These are phyloP conservation scores for Cirrhinus molitorella DNA, from an alignment of 2,797 vertebrate genomes.

Conservation along the genomic window DNA sequence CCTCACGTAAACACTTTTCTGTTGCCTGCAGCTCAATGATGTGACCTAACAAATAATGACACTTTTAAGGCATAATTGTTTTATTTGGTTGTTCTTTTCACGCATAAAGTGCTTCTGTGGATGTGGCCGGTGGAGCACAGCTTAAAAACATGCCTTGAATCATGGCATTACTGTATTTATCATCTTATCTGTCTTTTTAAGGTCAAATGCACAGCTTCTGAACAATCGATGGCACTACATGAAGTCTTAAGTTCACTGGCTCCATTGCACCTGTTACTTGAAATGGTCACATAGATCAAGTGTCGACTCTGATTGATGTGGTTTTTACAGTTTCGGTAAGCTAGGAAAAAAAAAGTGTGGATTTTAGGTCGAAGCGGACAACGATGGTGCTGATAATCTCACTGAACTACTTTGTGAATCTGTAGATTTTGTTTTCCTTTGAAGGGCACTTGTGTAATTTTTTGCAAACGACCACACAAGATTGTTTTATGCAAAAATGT, in stretches of 20 bases:
- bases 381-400: slow-evolving; percentile 56
- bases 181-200: slow-evolving; percentile 37
- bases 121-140: background rate
- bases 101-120: background rate
- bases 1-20: background rate
- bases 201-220: slow-evolving; percentile 45
- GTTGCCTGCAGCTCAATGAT: background rate
- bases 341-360: slow-evolving; percentile 21
- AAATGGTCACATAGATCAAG: slow-evolving; percentile 47
- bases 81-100: background rate
- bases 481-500: slow-evolving; percentile 60
- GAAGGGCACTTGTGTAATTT: slow-evolving; percentile 56
- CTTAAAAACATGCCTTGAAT: slow-evolving; percentile 35
- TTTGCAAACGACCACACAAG: slow-evolving; percentile 60
- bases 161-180: slow-evolving; percentile 41
- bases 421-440: slow-evolving; percentile 39
- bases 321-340: slow-evolving; percentile 44
- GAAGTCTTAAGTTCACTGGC: slow-evolving; percentile 49
- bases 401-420: slow-evolving; percentile 17
- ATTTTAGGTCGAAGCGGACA: slow-evolving; percentile 31
- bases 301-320: slow-evolving; percentile 19
- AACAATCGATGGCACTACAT: slow-evolving; percentile 42
- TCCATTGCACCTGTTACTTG: slow-evolving; percentile 62
- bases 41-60: background rate
- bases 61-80: too few relatives aligned